Percentiles rank a stretch among this genome's conserved stretches.
phyloP scores from a whole-genome alignment of 2,113 vertebrate genomes.

The Panthera tigris region DNA sequence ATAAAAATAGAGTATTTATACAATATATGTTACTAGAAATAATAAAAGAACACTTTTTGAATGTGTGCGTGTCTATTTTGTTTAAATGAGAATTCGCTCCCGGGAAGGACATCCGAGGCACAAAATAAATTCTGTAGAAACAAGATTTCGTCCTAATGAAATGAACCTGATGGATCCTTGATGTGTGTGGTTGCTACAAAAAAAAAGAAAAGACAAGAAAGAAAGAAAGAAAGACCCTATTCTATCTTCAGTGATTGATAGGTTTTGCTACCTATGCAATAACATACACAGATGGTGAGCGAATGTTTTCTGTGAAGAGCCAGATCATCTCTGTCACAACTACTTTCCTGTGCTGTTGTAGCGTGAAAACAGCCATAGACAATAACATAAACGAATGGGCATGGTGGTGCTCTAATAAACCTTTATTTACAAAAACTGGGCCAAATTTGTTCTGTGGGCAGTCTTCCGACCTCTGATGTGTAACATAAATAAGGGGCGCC shows the following conservation, averaged over 20 bases:
- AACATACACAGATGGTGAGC: not conserved
- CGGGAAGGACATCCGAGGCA: conserved; percentile 5
- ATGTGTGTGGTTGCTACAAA: conserved; percentile 17
- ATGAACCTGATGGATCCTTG: conserved; percentile 26
- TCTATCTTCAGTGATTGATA: conserved; percentile 50
- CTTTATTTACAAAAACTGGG: conserved; percentile 32
- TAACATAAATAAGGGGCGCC: not conserved
- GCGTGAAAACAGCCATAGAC: not conserved
- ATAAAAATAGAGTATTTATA: conserved; percentile 99
- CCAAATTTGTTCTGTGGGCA: not conserved
- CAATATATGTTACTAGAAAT: conserved; percentile 92
- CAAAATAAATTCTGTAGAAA: conserved; percentile 41
- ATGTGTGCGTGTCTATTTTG: conserved; percentile 78
- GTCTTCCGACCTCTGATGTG: not conserved
- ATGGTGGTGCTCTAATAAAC: conserved; percentile 46
- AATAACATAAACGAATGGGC: not conserved
- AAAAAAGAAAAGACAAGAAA: conserved; percentile 31
- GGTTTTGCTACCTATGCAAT: conserved; percentile 23
- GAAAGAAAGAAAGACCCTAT: conserved; percentile 38
- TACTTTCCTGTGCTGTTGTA: not conserved
- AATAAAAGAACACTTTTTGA: conserved; percentile 89
- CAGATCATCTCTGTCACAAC: not conserved
- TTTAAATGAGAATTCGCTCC: conserved; percentile 60
- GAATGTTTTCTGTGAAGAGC: not conserved
- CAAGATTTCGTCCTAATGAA: conserved; percentile 51